These are phyloP conservation scores for Scotopteryx bipunctaria DNA, from an alignment of 2,888 invertebrate genomes.

Conservation along the genomic window DNA sequence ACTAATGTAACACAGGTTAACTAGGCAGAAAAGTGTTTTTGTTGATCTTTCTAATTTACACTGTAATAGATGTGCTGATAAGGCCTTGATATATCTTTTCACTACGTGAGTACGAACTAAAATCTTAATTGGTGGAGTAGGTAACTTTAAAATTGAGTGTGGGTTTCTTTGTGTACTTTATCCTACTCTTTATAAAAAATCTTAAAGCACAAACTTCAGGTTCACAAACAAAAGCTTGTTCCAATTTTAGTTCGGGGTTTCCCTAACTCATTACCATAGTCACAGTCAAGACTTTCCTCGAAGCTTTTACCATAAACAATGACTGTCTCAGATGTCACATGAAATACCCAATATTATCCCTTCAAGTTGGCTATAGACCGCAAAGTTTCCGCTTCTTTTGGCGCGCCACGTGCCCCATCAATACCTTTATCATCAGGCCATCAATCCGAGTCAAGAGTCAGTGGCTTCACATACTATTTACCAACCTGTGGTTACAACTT, in stretches of 20 bases:
- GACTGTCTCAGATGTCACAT: neutral
- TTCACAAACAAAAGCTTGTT: too few relatives aligned
- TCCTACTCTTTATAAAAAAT: too few relatives aligned
- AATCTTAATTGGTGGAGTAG: too few relatives aligned
- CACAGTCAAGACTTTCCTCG: neutral
- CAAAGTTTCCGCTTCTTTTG: conserved; percentile 16
- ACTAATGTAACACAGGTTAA: neutral
- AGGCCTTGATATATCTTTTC: too few relatives aligned
- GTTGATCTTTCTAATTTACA: too few relatives aligned
- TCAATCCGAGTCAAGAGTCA: conserved; percentile 17
- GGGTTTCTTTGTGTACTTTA: too few relatives aligned
- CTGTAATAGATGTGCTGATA: too few relatives aligned
- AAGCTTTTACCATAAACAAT: neutral
- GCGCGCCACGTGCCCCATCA: conserved; percentile 18
- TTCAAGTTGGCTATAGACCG: conserved; percentile 8
- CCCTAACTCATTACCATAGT: neutral
- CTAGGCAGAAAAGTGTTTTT: neutral
- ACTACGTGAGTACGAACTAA: neutral
- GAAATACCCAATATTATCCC: conserved; percentile 1
- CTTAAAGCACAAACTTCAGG: too few relatives aligned
- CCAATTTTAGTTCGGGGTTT: neutral
- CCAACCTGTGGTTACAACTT: conserved; percentile 11
- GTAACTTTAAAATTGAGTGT: too few relatives aligned
- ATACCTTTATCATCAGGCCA: conserved; percentile 20
- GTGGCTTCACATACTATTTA: conserved; percentile 11